Evolutionary conservation across 2,888 invertebrate species (phyloP).

Genomic region (Pandemis cinnamomeana): DNA sequence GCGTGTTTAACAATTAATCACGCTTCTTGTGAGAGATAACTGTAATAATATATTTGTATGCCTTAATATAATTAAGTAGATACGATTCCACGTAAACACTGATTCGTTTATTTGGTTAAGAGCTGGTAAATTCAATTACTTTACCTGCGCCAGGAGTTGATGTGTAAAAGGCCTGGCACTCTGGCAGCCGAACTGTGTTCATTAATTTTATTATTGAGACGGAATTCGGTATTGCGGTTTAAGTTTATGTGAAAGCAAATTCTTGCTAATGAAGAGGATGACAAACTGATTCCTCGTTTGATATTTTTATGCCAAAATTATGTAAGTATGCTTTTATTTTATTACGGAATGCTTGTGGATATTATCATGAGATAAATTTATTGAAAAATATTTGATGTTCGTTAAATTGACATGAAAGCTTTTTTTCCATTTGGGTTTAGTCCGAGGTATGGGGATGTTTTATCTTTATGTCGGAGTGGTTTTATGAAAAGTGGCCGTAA

Average conservation of each 20-base stretch:
- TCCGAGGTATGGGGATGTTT: slow-evolving; percentile 20
- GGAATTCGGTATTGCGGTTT: slow-evolving; percentile 38
- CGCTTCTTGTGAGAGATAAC: not conserved
- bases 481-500: slow-evolving; percentile 24
- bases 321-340: slow-evolving; percentile 31
- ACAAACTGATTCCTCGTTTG: slow-evolving; percentile 36
- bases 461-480: slow-evolving; percentile 33
- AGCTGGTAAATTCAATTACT: slow-evolving; percentile 28
- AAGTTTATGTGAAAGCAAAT: slow-evolving; percentile 30
- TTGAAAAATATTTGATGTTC: not conserved
- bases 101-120: not conserved
- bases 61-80: not conserved
- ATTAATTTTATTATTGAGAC: slow-evolving; percentile 45
- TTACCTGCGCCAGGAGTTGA: slow-evolving; percentile 1
- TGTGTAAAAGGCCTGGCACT: slow-evolving; percentile 14
- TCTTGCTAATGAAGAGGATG: slow-evolving; percentile 39
- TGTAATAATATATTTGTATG: not conserved
- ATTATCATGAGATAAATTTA: not conserved
- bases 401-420: slow-evolving; percentile 27
- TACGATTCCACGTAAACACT: not conserved
- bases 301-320: slow-evolving; percentile 26
- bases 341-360: slow-evolving; percentile 20
- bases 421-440: slow-evolving; percentile 24
- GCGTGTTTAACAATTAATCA: not conserved
- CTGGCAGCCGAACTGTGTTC: slow-evolving; percentile 26